A percentile compares a stretch with the other conserved stretches of the same genome.
phyloP scores from a whole-genome alignment of 2,797 vertebrate species.

The Sitta carolinensis region DNA sequence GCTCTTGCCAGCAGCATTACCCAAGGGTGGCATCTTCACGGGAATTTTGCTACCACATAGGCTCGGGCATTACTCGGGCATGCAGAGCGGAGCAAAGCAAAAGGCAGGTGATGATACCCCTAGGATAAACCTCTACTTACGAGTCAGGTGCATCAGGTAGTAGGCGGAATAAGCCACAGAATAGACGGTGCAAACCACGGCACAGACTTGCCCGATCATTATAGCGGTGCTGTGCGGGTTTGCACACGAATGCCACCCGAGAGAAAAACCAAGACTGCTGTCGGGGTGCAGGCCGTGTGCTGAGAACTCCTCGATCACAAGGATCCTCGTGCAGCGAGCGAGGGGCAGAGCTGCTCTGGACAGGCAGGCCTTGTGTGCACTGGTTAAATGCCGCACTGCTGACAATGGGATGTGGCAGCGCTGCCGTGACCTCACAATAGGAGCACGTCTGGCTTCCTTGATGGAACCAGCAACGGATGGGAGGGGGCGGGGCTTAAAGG shows the following conservation, averaged over 20 bases:
- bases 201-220: neutral
- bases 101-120: too few species aligned
- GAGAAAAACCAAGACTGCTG: neutral
- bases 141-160: neutral
- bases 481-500: too few species aligned
- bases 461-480: too few species aligned
- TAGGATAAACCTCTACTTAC: neutral
- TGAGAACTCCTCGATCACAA: neutral
- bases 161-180: neutral
- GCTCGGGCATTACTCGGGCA: accelerated
- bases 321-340: neutral
- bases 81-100: neutral
- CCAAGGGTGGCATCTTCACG: neutral
- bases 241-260: neutral
- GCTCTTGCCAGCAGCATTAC: neutral
- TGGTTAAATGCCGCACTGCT: neutral
- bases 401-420: neutral
- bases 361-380: neutral
- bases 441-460: too few species aligned
- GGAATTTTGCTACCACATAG: neutral
- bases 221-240: neutral
- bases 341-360: neutral
- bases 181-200: neutral
- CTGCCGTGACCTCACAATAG: neutral
- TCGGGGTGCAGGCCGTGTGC: neutral